These are phyloP conservation scores for Rotaria sp. DNA, from an alignment of 2,888 invertebrate species.

Conservation along the genomic window DNA sequence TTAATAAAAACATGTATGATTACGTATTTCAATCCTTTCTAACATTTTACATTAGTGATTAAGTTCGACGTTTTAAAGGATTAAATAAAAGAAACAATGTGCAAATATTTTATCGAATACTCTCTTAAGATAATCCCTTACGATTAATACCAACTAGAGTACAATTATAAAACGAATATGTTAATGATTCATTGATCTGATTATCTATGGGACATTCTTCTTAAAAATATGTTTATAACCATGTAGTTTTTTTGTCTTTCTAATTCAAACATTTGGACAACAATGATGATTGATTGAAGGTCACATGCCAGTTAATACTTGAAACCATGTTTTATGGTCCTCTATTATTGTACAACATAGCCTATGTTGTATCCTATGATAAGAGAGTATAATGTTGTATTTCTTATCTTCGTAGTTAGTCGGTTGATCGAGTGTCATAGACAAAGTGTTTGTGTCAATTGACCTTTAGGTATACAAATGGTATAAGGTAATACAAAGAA, in stretches of 20 bases:
- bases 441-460: neutral
- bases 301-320: neutral
- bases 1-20: neutral
- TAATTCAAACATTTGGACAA: neutral
- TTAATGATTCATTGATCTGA: neutral
- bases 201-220: neutral
- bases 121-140: neutral
- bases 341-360: neutral
- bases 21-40: neutral
- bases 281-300: conserved; percentile 18
- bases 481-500: neutral
- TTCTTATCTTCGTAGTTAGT: neutral
- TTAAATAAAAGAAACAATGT: neutral
- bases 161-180: neutral
- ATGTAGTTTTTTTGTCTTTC: neutral
- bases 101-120: neutral
- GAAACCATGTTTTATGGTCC: neutral
- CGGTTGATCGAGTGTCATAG: neutral
- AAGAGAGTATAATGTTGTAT: neutral
- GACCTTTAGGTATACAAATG: neutral
- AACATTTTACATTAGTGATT: neutral
- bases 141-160: neutral
- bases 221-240: neutral
- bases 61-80: neutral
- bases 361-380: neutral